These are phyloP conservation scores for Steatornis caripensis DNA, from an alignment of 2,113 vertebrate species.

Conservation along the genomic window DNA sequence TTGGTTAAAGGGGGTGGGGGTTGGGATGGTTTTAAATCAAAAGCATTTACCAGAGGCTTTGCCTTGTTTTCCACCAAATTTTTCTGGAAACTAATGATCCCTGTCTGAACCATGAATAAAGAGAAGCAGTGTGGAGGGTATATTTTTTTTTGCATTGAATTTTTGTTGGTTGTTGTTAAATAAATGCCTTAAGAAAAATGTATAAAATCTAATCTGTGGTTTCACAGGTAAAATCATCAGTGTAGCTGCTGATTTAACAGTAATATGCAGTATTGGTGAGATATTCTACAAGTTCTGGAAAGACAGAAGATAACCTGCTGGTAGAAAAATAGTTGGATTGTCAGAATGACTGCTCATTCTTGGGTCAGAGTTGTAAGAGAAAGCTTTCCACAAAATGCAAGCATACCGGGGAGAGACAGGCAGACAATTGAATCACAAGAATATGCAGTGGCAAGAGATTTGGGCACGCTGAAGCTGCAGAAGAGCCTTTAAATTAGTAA, in stretches of 20 bases:
- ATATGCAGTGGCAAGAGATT: not conserved
- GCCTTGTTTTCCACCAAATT: constrained; percentile 10
- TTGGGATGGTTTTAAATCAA: constrained; percentile 10
- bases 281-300: not conserved
- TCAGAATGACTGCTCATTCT: not conserved
- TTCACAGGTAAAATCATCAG: not conserved
- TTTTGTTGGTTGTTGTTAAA: constrained; percentile 4
- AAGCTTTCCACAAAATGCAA: not conserved
- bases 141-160: not conserved
- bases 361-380: not conserved
- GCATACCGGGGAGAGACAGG: not conserved
- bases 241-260: not conserved
- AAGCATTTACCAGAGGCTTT: not conserved
- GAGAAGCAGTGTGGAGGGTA: not conserved
- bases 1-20: not conserved
- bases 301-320: not conserved
- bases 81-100: not conserved
- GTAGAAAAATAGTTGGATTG: not conserved
- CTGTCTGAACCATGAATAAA: not conserved
- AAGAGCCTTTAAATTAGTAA: not conserved
- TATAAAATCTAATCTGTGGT: not conserved
- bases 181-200: constrained; percentile 37
- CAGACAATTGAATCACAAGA: not conserved
- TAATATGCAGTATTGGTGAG: not conserved
- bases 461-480: not conserved